A percentile compares a stretch with the other conserved stretches of the same genome.
phyloP scores from a whole-genome alignment of 2,113 vertebrate species.

The Copsychus sechellarum region DNA sequence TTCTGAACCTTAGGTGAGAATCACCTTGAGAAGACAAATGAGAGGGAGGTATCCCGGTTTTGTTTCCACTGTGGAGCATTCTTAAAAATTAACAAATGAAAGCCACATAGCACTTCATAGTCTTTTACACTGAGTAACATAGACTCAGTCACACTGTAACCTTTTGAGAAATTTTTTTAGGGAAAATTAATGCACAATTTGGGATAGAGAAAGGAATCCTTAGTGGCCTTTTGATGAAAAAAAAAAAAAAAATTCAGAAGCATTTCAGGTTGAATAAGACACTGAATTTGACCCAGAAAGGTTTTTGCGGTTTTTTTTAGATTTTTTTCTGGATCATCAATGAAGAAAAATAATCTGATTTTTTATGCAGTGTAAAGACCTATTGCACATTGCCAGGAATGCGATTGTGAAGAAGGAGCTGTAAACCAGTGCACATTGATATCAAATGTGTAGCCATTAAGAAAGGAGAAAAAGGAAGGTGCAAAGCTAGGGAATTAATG shows the following conservation, averaged over 20 bases:
- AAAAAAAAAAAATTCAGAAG: neutral
- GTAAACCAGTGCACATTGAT: neutral
- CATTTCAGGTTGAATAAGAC: neutral
- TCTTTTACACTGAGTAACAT: neutral
- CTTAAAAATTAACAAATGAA: neutral
- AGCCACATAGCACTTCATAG: neutral
- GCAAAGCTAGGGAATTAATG: conserved; percentile 11
- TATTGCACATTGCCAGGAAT: neutral
- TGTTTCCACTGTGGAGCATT: neutral
- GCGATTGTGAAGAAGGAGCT: neutral
- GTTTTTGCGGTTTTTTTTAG: neutral
- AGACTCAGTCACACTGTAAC: neutral
- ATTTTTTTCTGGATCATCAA: neutral
- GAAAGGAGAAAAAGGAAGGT: conserved; percentile 14
- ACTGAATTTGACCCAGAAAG: neutral
- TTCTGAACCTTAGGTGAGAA: neutral
- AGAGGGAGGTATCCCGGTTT: neutral
- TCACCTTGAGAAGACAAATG: neutral
- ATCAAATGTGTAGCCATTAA: neutral
- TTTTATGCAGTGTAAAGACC: neutral
- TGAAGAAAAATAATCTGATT: neutral
- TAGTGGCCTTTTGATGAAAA: neutral
- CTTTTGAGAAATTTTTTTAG: neutral
- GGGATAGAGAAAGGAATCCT: neutral
- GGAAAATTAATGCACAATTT: neutral